phyloP scores from a whole-genome alignment of 2,113 vertebrate species.

The Campylomormyrus numenius region DNA sequence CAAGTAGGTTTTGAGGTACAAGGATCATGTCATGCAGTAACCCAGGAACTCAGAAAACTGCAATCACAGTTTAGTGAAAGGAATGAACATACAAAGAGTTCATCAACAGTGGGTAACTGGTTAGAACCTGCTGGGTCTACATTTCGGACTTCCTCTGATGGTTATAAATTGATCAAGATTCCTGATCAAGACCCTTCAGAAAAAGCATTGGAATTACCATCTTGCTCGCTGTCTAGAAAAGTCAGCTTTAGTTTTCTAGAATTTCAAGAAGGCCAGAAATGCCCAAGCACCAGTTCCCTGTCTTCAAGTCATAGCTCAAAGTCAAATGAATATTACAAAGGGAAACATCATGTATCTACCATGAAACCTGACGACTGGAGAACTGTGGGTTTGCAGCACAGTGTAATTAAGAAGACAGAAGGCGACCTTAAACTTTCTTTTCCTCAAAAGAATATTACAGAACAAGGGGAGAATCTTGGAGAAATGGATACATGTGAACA shows the following conservation, averaged over 20 bases:
- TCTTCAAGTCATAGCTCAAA: slow-evolving; percentile 64
- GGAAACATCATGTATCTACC: slow-evolving; percentile 29
- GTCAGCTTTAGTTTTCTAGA: slow-evolving; percentile 49
- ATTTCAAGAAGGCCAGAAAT: slow-evolving; percentile 51
- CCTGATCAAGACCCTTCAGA: slow-evolving; percentile 42
- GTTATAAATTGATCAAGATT: slow-evolving; percentile 29
- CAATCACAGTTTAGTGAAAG: slow-evolving; percentile 6
- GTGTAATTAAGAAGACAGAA: slow-evolving; percentile 14
- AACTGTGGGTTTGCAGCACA: slow-evolving; percentile 1
- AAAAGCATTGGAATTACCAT: slow-evolving; percentile 51
- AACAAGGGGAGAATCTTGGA: slow-evolving; percentile 31
- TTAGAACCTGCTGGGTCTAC: not conserved
- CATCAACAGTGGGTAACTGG: not conserved
- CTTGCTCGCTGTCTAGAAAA: slow-evolving; percentile 39
- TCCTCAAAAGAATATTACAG: slow-evolving; percentile 29
- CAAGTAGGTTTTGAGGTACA: not conserved
- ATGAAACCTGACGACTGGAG: slow-evolving; percentile 33
- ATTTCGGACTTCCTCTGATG: slow-evolving; percentile 21
- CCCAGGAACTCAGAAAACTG: not conserved
- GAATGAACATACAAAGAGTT: not conserved
- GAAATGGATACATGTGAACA: slow-evolving; percentile 40
- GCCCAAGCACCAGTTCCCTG: slow-evolving; percentile 55
- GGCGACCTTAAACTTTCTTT: slow-evolving; percentile 42
- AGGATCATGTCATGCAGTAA: not conserved
- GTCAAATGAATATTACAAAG: slow-evolving; percentile 52